Conservation (phyloP, 1,140 invertebrate genomes). For the Hylaeus anthracinus region DNA sequence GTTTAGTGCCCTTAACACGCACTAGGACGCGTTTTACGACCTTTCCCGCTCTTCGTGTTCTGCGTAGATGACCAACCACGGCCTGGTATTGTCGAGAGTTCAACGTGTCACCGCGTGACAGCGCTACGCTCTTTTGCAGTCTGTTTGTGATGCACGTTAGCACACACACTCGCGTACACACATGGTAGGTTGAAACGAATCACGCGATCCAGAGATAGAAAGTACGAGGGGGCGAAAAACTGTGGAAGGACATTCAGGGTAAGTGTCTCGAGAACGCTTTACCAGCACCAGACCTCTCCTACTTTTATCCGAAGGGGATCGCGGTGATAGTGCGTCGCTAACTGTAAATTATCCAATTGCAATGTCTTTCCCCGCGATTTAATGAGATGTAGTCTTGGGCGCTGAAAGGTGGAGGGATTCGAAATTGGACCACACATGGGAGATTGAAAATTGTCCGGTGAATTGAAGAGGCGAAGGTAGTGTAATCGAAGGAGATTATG, state of each 20-base stretch:
- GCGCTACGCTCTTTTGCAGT: background rate
- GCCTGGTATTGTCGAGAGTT: conserved; percentile 30
- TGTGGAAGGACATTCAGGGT: background rate
- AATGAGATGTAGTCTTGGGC: conserved; percentile 7
- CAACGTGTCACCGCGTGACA: conserved; percentile 44
- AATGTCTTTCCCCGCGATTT: background rate
- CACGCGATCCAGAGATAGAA: background rate
- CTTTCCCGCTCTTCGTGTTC: background rate
- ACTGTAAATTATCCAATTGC: conserved; percentile 36
- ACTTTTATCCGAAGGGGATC: background rate
- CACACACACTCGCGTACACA: background rate
- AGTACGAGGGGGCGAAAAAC: background rate
- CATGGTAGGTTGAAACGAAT: background rate
- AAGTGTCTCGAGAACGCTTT: background rate
- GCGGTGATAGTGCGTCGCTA: background rate
- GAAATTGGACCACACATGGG: background rate
- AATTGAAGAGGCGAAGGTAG: no score
- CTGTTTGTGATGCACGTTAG: conserved; percentile 41
- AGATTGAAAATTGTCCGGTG: background rate
- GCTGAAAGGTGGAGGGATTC: background rate
- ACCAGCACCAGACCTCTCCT: background rate
- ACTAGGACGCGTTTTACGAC: conserved; percentile 53
- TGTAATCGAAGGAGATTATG: no score
- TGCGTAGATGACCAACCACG: background rate
- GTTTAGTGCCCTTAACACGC: conserved; percentile 66